Evolutionary conservation across 2,113 vertebrate species (phyloP).

Genomic region (Tylochromis polylepis): DNA sequence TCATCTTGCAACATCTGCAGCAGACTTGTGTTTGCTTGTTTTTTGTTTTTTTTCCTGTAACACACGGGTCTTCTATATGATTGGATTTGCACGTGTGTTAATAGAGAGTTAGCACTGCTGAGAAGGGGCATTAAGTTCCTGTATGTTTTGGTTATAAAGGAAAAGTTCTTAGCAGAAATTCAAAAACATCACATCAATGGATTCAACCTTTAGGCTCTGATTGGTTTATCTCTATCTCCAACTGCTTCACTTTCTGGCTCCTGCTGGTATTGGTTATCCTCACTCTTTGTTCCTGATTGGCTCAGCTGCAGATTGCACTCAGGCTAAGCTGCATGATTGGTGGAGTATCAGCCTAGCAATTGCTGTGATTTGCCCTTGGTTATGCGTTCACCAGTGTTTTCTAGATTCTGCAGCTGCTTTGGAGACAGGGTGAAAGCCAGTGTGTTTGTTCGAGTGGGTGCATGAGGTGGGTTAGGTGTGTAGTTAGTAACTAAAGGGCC

Average conservation of each 20-base stretch:
- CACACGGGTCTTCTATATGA: not conserved
- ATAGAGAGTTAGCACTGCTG: constrained; percentile 18
- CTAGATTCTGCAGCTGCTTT: constrained; percentile 54
- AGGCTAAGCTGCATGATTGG: constrained; percentile 38
- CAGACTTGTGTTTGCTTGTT: not conserved
- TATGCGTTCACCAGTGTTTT: constrained; percentile 14
- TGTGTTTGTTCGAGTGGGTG: constrained; percentile 59
- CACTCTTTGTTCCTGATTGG: constrained; percentile 37
- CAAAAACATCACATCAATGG: constrained; percentile 55
- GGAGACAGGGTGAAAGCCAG: constrained; percentile 35
- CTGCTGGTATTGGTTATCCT: constrained; percentile 43
- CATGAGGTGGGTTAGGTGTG: constrained; percentile 61
- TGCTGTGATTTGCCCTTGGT: constrained; percentile 45
- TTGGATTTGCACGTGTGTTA: not conserved
- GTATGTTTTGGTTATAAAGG: constrained; percentile 5
- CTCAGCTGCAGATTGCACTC: constrained; percentile 19
- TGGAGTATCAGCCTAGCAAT: not conserved
- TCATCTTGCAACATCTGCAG: constrained; percentile 48
- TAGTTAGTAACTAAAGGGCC: constrained; percentile 55
- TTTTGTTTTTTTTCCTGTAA: not conserved
- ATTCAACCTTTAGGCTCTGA: constrained; percentile 27
- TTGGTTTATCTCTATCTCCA: constrained; percentile 66
- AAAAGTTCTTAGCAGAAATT: constrained; percentile 34
- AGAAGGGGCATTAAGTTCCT: not conserved
- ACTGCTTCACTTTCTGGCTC: constrained; percentile 36